phyloP scores from a whole-genome alignment of 2,113 vertebrate species.

The Myotis davidii region DNA sequence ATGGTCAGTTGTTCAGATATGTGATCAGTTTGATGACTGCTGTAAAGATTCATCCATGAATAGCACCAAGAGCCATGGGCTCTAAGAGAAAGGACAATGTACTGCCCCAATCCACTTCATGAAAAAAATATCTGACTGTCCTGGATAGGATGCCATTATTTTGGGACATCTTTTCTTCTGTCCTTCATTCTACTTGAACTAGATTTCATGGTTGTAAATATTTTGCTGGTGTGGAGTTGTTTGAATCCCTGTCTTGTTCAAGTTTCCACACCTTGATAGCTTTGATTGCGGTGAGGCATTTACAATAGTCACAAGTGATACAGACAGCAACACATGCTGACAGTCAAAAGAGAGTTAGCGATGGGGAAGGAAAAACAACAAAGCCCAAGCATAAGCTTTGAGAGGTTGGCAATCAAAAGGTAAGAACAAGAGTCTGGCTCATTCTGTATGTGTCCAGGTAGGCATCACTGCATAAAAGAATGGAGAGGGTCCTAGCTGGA shows the following conservation, averaged over 20 bases:
- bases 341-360: not conserved
- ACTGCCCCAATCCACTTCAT: not conserved
- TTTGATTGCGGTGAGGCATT: not conserved
- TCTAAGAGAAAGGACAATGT: not conserved
- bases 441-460: not conserved
- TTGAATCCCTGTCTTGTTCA: not conserved
- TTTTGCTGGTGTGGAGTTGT: not conserved
- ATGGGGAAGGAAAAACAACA: not conserved
- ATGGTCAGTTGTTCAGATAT: not conserved
- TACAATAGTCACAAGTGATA: too few species aligned
- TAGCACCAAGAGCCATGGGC: fast-evolving
- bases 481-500: not conserved
- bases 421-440: not conserved
- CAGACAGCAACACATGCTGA: fast-evolving
- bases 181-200: not conserved
- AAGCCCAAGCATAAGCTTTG: not conserved
- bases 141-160: not conserved
- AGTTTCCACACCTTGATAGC: not conserved
- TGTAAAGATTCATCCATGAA: not conserved
- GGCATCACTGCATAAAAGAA: not conserved
- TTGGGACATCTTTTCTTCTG: not conserved
- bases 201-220: not conserved
- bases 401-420: not conserved
- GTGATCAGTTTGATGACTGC: too few species aligned
- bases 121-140: not conserved